phyloP scores from a whole-genome alignment of 1,140 invertebrate species.

The Oscheius sp. region DNA sequence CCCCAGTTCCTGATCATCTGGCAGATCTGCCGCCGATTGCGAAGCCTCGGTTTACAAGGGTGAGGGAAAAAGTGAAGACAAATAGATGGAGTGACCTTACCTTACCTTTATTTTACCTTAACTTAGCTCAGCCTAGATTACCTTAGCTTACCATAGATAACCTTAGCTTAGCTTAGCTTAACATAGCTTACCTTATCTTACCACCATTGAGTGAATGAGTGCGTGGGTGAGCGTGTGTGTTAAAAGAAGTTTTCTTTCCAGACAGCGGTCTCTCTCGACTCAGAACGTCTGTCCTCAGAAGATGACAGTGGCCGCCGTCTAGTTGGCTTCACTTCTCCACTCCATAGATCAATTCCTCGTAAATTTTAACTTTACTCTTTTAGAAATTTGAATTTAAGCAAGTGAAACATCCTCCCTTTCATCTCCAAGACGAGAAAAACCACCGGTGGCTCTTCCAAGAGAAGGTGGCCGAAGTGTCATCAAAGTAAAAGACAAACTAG shows the following conservation, averaged over 20 bases:
- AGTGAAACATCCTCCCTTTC: constrained; percentile 22
- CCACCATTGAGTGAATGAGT: too few species aligned
- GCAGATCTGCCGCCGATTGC: constrained; percentile 30
- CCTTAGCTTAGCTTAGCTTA: too few species aligned
- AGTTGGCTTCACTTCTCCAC: constrained; percentile 2
- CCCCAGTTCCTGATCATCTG: not conserved
- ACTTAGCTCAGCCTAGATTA: too few species aligned
- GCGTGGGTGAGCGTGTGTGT: too few species aligned
- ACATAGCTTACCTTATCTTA: too few species aligned
- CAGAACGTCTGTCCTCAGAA: not conserved
- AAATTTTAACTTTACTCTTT: not conserved
- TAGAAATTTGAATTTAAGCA: constrained; percentile 7
- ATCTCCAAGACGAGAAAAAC: constrained; percentile 19
- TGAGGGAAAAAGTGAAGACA: not conserved
- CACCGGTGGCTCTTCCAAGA: constrained; percentile 14
- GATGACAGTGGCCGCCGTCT: not conserved
- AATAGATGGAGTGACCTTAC: not conserved
- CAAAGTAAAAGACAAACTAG: not conserved
- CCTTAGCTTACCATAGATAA: too few species aligned
- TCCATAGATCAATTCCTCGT: constrained; percentile 19
- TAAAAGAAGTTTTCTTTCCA: too few species aligned
- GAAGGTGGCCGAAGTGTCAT: constrained; percentile 5
- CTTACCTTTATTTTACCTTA: too few species aligned
- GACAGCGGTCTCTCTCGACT: not conserved
- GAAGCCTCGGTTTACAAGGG: constrained; percentile 7